phyloP scores from a whole-genome alignment of 2,797 vertebrate genomes.

The Harpagifer antarcticus region DNA sequence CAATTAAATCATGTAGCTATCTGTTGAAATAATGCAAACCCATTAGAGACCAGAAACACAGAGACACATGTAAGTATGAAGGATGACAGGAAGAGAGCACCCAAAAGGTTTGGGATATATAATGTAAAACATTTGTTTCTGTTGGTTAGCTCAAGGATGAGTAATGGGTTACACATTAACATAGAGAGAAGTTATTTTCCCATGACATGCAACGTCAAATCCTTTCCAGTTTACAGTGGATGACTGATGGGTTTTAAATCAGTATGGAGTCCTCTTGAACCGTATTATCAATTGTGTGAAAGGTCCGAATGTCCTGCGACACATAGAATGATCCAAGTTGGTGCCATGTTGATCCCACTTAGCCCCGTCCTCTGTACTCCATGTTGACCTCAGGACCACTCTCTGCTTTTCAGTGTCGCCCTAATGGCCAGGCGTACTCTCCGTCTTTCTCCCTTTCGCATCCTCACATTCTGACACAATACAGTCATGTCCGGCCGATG shows the following conservation, averaged over 20 bases:
- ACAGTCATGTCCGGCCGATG: constrained; percentile 77
- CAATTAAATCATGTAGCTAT: constrained; percentile 20
- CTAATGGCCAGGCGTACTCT: constrained; percentile 31
- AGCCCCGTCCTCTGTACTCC: constrained; percentile 36
- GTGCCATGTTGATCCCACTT: constrained; percentile 36
- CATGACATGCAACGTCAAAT: constrained; percentile 55
- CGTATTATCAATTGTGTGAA: constrained; percentile 35
- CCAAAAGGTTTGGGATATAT: constrained; percentile 2
- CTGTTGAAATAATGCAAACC: constrained; percentile 13
- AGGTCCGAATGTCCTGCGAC: constrained; percentile 45
- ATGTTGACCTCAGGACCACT: constrained; percentile 65
- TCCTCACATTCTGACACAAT: constrained; percentile 77
- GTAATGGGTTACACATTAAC: constrained; percentile 26
- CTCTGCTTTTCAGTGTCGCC: constrained; percentile 51
- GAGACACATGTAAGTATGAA: constrained; percentile 1
- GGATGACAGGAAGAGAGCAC: not conserved
- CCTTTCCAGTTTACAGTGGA: constrained; percentile 46
- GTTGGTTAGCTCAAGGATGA: constrained; percentile 17
- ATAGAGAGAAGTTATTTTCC: constrained; percentile 56
- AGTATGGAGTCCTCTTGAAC: constrained; percentile 45
- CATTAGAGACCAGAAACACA: constrained; percentile 14
- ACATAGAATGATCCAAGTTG: constrained; percentile 35
- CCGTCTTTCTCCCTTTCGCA: constrained; percentile 48
- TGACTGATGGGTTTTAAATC: constrained; percentile 62
- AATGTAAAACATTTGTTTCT: constrained; percentile 27